phyloP scores from a whole-genome alignment of 1,140 invertebrate species.

The Doryteuthis pealeii region DNA sequence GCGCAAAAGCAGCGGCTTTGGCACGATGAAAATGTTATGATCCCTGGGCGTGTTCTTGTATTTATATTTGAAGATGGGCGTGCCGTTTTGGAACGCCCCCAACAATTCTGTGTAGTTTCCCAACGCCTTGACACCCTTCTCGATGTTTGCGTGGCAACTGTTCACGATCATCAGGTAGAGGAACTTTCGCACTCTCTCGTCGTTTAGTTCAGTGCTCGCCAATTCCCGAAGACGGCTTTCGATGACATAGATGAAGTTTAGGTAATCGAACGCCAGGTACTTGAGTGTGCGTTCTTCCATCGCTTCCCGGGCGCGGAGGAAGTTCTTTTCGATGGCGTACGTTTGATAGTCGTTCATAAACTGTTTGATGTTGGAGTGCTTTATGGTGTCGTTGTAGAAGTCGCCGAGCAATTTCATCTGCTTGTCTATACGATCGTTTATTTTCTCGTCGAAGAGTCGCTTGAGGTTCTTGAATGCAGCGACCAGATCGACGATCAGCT shows the following conservation, averaged over 20 bases:
- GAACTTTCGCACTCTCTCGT: constrained; percentile 7
- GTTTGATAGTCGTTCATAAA: constrained; percentile 34
- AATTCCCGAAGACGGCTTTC: constrained; percentile 28
- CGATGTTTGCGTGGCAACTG: constrained; percentile 25
- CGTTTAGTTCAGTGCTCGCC: neutral
- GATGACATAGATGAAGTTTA: constrained; percentile 29
- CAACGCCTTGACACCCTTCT: constrained; percentile 29
- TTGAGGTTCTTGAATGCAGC: constrained; percentile 18
- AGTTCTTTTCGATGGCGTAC: constrained; percentile 37
- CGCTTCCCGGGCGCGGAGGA: constrained; percentile 33
- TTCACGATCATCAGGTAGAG: constrained; percentile 25
- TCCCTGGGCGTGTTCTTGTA: constrained; percentile 25
- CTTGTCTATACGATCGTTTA: constrained; percentile 20
- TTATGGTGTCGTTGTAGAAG: constrained; percentile 14
- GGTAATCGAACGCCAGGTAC: constrained; percentile 34
- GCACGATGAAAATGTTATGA: constrained; percentile 36
- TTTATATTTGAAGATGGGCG: constrained; percentile 36
- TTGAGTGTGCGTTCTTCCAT: constrained; percentile 44
- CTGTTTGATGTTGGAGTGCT: constrained; percentile 25
- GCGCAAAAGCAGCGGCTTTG: constrained; percentile 24
- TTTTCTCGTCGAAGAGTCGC: constrained; percentile 17
- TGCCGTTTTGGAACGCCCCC: constrained; percentile 34
- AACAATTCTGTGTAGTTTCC: constrained; percentile 35
- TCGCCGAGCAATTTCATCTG: constrained; percentile 18
- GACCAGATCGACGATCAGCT: constrained; percentile 13